Evolutionary conservation across 2,888 invertebrate genomes (phyloP).

Genomic region (Yponomeuta sedellus): DNA sequence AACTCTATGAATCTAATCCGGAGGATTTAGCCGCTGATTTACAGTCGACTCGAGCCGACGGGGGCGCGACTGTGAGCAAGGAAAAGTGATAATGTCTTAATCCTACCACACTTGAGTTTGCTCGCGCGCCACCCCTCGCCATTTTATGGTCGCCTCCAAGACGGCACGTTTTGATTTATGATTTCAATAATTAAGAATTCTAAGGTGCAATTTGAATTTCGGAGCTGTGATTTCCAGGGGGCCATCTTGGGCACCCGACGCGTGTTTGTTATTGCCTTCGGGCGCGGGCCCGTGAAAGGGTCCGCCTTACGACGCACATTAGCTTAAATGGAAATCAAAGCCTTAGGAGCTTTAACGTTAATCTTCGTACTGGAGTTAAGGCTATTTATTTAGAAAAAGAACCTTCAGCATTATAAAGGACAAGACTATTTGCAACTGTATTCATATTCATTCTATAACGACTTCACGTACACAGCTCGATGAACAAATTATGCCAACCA

Average conservation of each 20-base stretch:
- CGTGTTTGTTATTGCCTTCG: slow-evolving; percentile 71
- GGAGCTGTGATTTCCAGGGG: slow-evolving; percentile 56
- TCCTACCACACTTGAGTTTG: slow-evolving; percentile 74
- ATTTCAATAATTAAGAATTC: slow-evolving; percentile 77
- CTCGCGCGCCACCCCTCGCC: slow-evolving; percentile 43
- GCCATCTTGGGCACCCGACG: slow-evolving; percentile 60
- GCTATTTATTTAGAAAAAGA: background rate
- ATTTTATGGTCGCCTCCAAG: slow-evolving; percentile 74
- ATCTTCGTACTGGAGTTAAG: background rate
- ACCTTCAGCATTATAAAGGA: background rate
- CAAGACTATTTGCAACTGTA: background rate
- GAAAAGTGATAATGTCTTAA: slow-evolving; percentile 83
- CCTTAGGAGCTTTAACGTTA: background rate
- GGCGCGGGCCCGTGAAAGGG: slow-evolving; percentile 50
- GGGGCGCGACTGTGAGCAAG: slow-evolving; percentile 70
- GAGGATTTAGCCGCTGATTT: slow-evolving; percentile 76
- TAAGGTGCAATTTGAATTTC: slow-evolving; percentile 76
- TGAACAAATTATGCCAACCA: slow-evolving; percentile 1
- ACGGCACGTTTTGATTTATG: slow-evolving; percentile 75
- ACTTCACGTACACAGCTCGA: background rate
- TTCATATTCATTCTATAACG: background rate
- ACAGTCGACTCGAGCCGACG: slow-evolving; percentile 62
- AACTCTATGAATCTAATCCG: slow-evolving; percentile 77
- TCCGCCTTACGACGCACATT: slow-evolving; percentile 30
- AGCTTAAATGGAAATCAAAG: background rate